phyloP scores from a whole-genome alignment of 2,888 invertebrate genomes.

The Monochamus alternatus region DNA sequence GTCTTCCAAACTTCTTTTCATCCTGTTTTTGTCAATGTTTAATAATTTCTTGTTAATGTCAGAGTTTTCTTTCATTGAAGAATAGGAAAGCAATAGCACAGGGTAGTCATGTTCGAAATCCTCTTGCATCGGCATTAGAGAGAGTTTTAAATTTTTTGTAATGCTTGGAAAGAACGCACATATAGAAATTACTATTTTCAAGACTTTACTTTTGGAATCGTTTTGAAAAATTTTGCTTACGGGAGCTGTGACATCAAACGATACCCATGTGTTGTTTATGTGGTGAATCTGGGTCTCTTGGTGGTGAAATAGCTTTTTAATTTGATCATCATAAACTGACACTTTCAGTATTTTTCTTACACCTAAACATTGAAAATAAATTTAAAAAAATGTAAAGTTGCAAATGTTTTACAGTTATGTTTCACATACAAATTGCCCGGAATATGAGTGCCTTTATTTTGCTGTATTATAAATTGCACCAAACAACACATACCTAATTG shows the following conservation, averaged over 20 bases:
- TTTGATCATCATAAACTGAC: conserved; percentile 61
- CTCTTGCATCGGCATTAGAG: conserved; percentile 63
- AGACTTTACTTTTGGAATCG: conserved; percentile 48
- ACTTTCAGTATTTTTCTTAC: conserved; percentile 60
- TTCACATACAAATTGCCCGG: too few species aligned
- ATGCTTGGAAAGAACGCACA: conserved; percentile 57
- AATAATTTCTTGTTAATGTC: conserved; percentile 40
- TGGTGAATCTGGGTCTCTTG: conserved; percentile 64
- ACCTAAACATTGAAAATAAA: conserved; percentile 43
- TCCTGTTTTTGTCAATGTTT: background rate
- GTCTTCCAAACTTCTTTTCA: conserved; percentile 61
- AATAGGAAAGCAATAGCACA: conserved; percentile 66
- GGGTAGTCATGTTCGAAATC: conserved; percentile 68
- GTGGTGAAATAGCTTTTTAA: conserved; percentile 56
- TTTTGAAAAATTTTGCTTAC: conserved; percentile 58
- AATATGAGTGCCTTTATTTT: too few species aligned
- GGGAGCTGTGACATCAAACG: conserved; percentile 65
- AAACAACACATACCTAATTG: too few species aligned
- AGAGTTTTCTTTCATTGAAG: conserved; percentile 51
- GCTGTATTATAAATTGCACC: too few species aligned
- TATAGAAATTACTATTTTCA: conserved; percentile 65
- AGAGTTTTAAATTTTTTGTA: conserved; percentile 62
- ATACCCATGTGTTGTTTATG: conserved; percentile 67
- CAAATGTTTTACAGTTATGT: too few species aligned
- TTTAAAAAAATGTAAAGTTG: background rate